Percentiles rank a stretch among this genome's conserved stretches.
phyloP scores from a whole-genome alignment of 1,140 invertebrate genomes.

The Fopius arisanus region DNA sequence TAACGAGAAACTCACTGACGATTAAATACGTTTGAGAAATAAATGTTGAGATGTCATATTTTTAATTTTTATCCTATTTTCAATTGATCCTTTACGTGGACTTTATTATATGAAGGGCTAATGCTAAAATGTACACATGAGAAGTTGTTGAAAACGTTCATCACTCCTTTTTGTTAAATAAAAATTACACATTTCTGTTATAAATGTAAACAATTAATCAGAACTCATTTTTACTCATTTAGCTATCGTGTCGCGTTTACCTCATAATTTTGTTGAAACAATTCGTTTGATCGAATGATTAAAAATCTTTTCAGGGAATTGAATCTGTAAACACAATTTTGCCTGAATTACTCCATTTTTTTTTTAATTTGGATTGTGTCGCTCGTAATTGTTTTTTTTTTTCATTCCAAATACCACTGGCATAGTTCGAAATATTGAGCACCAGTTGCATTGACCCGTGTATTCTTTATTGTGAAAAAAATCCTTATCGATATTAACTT shows the following conservation, averaged over 20 bases:
- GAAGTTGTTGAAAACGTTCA: slow-evolving; percentile 63
- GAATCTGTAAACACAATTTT: slow-evolving; percentile 12
- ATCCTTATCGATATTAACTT: slow-evolving; percentile 15
- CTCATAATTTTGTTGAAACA: not conserved
- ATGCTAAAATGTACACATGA: slow-evolving; percentile 62
- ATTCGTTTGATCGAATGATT: not conserved
- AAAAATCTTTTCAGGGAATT: not conserved
- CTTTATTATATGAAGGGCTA: slow-evolving; percentile 64
- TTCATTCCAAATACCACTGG: not conserved
- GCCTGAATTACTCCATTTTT: not conserved
- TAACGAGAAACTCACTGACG: not conserved
- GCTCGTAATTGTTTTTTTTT: too few species aligned
- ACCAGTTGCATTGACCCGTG: not conserved
- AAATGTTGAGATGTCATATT: not conserved
- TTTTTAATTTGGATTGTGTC: slow-evolving; percentile 9
- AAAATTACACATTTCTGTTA: slow-evolving; percentile 55
- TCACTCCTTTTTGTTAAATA: slow-evolving; percentile 51
- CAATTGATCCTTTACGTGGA: slow-evolving; percentile 47
- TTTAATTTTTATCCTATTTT: slow-evolving; percentile 35
- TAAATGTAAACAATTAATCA: not conserved
- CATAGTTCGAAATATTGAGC: not conserved
- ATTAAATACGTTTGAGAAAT: not conserved
- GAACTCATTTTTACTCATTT: slow-evolving; percentile 17
- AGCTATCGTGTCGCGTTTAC: slow-evolving; percentile 26
- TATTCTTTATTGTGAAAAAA: not conserved